Evolutionary conservation across 2,888 invertebrate species (phyloP), one percentile per base, ranked within the genome.

Genomic region (Nymphalis urticae): DNA sequence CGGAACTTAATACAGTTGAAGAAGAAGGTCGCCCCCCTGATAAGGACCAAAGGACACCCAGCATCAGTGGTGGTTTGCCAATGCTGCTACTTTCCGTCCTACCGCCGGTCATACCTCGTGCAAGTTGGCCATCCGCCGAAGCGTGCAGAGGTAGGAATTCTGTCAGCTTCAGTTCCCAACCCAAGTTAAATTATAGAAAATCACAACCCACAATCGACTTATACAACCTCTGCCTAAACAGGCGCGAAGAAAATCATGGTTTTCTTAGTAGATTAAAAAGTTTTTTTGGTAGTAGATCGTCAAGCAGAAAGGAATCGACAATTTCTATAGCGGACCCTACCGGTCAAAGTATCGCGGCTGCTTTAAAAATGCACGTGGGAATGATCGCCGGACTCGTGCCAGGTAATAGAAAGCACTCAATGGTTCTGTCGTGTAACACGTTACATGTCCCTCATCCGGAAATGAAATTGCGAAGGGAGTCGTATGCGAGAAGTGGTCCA

Each of bases 61-160:
- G 95, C 81, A 94, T 95, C 69, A 94, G 94, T 42, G 95, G 95
- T 17, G 95, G 95, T 21, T 87, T 96, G 27, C 96, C 96, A 0
- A 93, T 96, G 86, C 89, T 96, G 10, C 86, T 96, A 47, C 93
- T 96, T 2, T 96, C 96, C 21, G 96, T 96, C 9, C 88, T 96
- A 0, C 96, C 96, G 0, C 96, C 96, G 1, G 95, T 96, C 63
- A 96, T 96, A 65, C 96, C 96, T 0, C 92, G 96, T 54, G 96
- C 96, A 8, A 95, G 95, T 83, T 96, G 96, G 96, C 96, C 96
- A 0, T 95, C 96, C 16, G 95, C 96, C 0, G 95, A 96, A 77
- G 94, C 94, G 58, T 94, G 92, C 84, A 90, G 94, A 69, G 93
- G 94, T 0, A 83, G 94, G 21, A 93, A 94, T 74, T 95, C 95